Evolutionary conservation across 2,888 invertebrate species (phyloP).

Genomic region (Auanema sp.): DNA sequence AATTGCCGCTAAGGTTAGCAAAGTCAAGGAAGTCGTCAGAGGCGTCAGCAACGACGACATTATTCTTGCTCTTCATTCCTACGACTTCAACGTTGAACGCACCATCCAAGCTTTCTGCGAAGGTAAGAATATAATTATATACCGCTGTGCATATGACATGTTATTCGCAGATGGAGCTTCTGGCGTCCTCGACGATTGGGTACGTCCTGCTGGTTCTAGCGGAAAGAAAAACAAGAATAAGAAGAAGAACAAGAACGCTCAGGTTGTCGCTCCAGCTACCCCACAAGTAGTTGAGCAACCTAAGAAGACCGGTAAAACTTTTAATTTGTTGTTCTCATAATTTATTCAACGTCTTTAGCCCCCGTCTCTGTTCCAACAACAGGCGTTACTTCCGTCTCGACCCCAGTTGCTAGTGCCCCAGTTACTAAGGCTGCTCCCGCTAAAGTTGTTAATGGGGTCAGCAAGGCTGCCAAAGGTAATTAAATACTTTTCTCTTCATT

Average conservation of each 20-base stretch:
- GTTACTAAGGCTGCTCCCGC: slow-evolving; percentile 14
- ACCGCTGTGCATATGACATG: neutral
- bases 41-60: slow-evolving; percentile 66
- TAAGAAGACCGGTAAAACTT: slow-evolving; percentile 4
- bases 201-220: slow-evolving; percentile 32
- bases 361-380: slow-evolving; percentile 27
- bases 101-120: slow-evolving; percentile 68
- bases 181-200: slow-evolving; percentile 59
- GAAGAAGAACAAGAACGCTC: slow-evolving; percentile 41
- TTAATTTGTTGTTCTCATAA: neutral
- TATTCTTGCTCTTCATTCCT: slow-evolving; percentile 67
- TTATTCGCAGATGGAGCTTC: slow-evolving; percentile 45
- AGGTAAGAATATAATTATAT: slow-evolving; percentile 52
- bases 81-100: slow-evolving; percentile 66
- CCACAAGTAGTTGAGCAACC: slow-evolving; percentile 5
- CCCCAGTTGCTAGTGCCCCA: slow-evolving; percentile 5
- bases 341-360: slow-evolving; percentile 13
- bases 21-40: slow-evolving; percentile 65
- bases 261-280: slow-evolving; percentile 10
- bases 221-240: slow-evolving; percentile 56
- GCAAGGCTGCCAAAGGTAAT: slow-evolving; percentile 1
- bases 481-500: neutral
- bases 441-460: slow-evolving; percentile 7
- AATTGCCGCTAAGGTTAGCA: slow-evolving; percentile 56
- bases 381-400: slow-evolving; percentile 14